These are phyloP conservation scores for Ophion ellenae DNA, from an alignment of 2,888 invertebrate species.

Conservation along the genomic window DNA sequence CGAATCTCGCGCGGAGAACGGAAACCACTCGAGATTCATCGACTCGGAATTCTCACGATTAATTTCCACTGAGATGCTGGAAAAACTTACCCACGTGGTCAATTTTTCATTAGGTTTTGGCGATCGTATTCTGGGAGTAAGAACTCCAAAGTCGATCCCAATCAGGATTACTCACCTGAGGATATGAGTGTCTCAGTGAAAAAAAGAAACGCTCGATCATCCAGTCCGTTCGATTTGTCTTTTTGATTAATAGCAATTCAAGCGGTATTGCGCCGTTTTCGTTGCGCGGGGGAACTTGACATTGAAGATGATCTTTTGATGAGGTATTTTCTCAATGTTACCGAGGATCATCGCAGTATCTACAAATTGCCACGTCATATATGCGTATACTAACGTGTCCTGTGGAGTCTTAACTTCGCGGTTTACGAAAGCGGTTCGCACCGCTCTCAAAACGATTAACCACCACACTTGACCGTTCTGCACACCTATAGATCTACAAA, in stretches of 20 bases:
- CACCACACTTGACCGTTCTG: slow-evolving; percentile 21
- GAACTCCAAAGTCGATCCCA: too few species aligned
- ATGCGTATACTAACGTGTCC: slow-evolving; percentile 45
- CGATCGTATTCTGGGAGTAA: too few species aligned
- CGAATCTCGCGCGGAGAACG: too few species aligned
- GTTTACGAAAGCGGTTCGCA: slow-evolving; percentile 61
- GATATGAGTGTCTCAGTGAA: not conserved
- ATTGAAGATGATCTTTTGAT: slow-evolving; percentile 21
- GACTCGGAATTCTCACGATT: too few species aligned
- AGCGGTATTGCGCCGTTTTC: not conserved
- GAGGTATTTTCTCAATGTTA: slow-evolving; percentile 27
- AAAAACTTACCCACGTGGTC: too few species aligned
- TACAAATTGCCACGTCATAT: not conserved
- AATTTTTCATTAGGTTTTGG: too few species aligned
- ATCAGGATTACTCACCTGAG: not conserved
- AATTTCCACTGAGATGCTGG: too few species aligned
- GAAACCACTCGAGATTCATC: too few species aligned
- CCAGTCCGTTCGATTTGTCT: not conserved
- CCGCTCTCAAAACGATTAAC: slow-evolving; percentile 58
- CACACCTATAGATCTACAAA: not conserved
- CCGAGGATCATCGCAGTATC: not conserved
- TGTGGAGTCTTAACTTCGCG: slow-evolving; percentile 30
- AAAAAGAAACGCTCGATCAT: not conserved
- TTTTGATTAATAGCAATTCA: not conserved
- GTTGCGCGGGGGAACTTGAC: not conserved